Evolutionary conservation across 2,113 vertebrate genomes (phyloP).

Genomic region (Callaeas wilsoni): DNA sequence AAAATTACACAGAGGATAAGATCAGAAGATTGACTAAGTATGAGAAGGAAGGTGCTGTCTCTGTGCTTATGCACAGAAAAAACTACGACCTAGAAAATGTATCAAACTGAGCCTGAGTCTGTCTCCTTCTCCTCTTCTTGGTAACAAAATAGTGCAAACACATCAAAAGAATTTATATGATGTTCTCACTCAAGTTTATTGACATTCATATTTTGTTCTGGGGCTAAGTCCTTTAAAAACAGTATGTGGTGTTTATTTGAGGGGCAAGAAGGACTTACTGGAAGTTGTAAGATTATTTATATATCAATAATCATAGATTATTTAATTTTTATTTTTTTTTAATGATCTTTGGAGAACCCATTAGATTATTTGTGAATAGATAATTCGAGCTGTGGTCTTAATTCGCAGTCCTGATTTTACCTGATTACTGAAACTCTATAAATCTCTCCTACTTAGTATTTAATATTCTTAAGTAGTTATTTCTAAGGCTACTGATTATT

Average conservation of each 20-base stretch:
- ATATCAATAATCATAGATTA: rapidly evolving
- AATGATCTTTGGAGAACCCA: background rate
- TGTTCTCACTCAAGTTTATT: background rate
- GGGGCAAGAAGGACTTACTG: background rate
- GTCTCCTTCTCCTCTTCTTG: background rate
- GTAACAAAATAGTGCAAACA: background rate
- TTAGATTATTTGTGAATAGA: background rate
- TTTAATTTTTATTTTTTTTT: background rate
- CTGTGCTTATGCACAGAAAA: background rate
- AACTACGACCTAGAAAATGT: background rate
- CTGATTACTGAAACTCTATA: background rate
- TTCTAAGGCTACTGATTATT: background rate
- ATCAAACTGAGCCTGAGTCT: background rate
- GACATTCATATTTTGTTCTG: background rate
- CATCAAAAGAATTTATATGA: background rate
- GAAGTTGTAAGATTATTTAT: background rate
- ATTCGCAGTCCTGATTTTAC: background rate
- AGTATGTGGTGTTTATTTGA: background rate
- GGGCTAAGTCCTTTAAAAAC: background rate
- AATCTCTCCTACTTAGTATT: background rate
- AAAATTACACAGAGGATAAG: background rate
- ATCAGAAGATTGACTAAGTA: background rate
- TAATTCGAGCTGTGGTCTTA: background rate
- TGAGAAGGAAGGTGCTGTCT: background rate
- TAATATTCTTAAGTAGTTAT: background rate